Evolutionary conservation across 2,113 vertebrate genomes (phyloP).

Genomic region (Myotis brandtii): DNA sequence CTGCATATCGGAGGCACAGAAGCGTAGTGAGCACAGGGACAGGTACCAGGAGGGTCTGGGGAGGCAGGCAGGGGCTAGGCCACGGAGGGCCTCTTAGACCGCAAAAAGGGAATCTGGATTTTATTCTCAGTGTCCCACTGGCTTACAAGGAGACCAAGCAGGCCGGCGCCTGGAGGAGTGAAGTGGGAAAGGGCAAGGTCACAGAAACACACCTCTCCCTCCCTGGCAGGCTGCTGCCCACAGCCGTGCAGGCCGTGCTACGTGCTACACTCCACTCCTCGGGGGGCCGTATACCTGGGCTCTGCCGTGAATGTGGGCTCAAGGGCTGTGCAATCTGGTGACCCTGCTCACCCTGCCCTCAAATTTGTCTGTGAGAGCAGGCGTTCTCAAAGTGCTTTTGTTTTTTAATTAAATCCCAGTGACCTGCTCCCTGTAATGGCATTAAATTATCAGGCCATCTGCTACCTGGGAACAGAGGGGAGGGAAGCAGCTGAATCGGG

Average conservation of each 20-base stretch:
- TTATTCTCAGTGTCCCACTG: not conserved
- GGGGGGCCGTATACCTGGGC: not conserved
- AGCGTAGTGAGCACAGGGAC: not conserved
- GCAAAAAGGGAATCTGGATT: not conserved
- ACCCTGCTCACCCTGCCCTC: not conserved
- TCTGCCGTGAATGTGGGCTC: not conserved
- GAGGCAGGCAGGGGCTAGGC: too few relatives aligned
- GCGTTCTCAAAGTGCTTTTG: slow-evolving; percentile 36
- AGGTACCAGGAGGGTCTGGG: not conserved
- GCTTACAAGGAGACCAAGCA: not conserved
- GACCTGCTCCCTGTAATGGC: slow-evolving; percentile 47
- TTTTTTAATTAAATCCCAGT: slow-evolving; percentile 60
- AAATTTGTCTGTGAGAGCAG: not conserved
- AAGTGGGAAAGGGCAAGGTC: not conserved
- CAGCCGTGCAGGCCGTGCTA: not conserved
- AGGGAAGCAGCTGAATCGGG: not conserved
- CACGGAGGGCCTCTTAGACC: too few relatives aligned
- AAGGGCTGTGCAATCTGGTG: not conserved
- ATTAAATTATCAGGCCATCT: slow-evolving; percentile 59
- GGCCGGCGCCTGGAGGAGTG: too few relatives aligned
- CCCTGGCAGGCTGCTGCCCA: not conserved
- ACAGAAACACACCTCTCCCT: not conserved
- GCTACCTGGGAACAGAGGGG: slow-evolving; percentile 31
- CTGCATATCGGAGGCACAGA: not conserved
- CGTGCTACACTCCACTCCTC: rapidly evolving